Base-by-base conservation (phyloP, 2,888 invertebrate genomes). In the Dioctria rufipes region DNA sequence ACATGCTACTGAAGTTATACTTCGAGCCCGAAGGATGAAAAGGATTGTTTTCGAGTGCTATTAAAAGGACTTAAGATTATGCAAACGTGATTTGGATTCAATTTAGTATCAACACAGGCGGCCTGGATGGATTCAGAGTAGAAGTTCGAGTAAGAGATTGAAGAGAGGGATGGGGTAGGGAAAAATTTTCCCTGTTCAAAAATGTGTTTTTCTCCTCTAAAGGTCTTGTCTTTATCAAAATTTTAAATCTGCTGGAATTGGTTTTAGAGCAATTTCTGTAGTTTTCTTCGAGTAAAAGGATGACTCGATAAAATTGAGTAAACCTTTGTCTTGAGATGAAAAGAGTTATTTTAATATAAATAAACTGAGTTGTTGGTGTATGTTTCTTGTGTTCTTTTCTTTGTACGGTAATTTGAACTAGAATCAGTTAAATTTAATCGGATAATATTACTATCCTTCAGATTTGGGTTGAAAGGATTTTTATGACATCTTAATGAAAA, bases 31-130 rank as follows among this genome's bases (percentile, higher is more conserved):
- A 42, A 66, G 75, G 60, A 75, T 43, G 60, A 60, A 75, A 75
- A 75, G 75, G 51, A 60, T 43, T 75, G 60, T 75, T 75, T 75
- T 75, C 49, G 25, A 71, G 69, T 37, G 37, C 63, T 78, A 78
- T 78, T 78, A 78, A 78, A 63, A 61, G 78, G 78, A 78, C 78
- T 78, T 78, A 78, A 78, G 78, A 78, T 78, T 78, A 78, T 78
- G 78, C 78, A 78, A 78, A 78, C 78, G 78, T 78, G 78, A 78
- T 78, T 78, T 43, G 46, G 63, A 78, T 78, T 78, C 78, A 78
- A 78, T 78, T 78, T 78, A 58, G 63, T 78, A 78, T 78, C 54
- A 75, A 60, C 51, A 43, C 58, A 37, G 51, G 63, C 11, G 54
- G 9, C 25, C 25, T 25, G 25, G 25, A 25, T 25, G 25, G 25